phyloP scores from a whole-genome alignment of 2,888 invertebrate species.

The Noctua comes region DNA sequence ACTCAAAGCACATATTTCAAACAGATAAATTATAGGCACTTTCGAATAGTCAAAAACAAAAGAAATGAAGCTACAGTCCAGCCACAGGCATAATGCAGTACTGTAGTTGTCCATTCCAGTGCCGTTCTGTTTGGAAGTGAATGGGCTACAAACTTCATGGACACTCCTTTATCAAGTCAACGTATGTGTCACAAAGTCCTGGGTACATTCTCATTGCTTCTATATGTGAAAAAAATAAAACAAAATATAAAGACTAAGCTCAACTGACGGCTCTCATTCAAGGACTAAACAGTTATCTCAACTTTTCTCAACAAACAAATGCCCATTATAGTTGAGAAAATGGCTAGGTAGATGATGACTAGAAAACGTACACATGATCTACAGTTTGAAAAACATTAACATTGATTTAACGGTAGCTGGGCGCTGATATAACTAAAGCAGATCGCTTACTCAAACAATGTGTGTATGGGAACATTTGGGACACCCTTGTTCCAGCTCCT shows the following conservation, averaged over 20 bases:
- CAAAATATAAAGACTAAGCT: too few species aligned
- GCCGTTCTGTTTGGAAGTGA: not conserved
- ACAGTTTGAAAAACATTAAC: not conserved
- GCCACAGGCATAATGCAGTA: not conserved
- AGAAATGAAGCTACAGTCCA: not conserved
- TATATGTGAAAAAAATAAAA: not conserved
- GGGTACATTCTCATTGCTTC: not conserved
- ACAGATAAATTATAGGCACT: not conserved
- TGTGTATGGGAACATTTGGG: constrained; percentile 31
- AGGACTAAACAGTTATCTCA: too few species aligned
- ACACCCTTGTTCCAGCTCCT: not conserved
- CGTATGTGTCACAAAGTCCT: not conserved
- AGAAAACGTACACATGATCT: not conserved
- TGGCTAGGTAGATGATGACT: not conserved
- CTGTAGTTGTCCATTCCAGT: not conserved
- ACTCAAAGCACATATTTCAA: not conserved
- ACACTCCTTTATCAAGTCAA: not conserved
- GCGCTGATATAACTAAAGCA: not conserved
- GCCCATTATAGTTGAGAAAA: not conserved
- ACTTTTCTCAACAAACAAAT: too few species aligned
- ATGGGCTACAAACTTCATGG: not conserved
- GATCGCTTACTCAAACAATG: constrained; percentile 41
- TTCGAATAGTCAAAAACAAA: not conserved
- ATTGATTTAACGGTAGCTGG: not conserved
- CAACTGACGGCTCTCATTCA: too few species aligned